Conservation (phyloP, 1,140 invertebrate genomes). For the Drosophila burlai region DNA sequence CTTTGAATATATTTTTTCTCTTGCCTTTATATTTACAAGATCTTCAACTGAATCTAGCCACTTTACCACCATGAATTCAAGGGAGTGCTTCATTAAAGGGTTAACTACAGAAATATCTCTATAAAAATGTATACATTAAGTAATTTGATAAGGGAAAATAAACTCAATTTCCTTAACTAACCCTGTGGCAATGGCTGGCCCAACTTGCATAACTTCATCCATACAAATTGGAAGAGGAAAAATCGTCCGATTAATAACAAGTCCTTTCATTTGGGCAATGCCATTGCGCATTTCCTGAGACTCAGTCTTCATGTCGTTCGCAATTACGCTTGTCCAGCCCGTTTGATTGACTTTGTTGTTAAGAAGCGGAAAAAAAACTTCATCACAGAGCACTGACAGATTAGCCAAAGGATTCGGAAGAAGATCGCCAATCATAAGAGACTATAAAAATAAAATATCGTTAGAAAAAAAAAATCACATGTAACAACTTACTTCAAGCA, state of each 20-base stretch:
- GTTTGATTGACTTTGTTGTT: constrained; percentile 88
- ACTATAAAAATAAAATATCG: constrained; percentile 12
- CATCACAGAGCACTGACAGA: constrained; percentile 90
- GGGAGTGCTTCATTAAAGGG: constrained; percentile 88
- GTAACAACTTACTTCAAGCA: constrained; percentile 86
- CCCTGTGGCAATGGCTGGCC: constrained; percentile 86
- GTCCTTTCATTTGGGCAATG: constrained; percentile 88
- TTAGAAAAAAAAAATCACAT: not conserved
- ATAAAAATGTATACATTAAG: not conserved
- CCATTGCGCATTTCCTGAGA: constrained; percentile 89
- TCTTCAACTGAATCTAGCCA: constrained; percentile 86
- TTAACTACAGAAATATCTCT: constrained; percentile 84
- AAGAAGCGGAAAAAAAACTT: constrained; percentile 90
- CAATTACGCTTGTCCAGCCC: constrained; percentile 90
- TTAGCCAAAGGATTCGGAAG: constrained; percentile 91
- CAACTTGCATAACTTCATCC: constrained; percentile 88
- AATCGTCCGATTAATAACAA: constrained; percentile 85
- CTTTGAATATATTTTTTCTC: no score
- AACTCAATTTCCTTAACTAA: constrained; percentile 55
- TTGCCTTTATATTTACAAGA: no score
- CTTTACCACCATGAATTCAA: constrained; percentile 91
- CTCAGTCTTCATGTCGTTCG: constrained; percentile 90
- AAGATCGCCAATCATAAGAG: constrained; percentile 68
- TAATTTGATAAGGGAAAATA: not conserved
- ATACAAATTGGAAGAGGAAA: constrained; percentile 91